Percentiles rank a stretch among this genome's conserved stretches.
Evolutionary conservation across 2,888 invertebrate genomes (phyloP).

Genomic region (Adelognathus sp.): DNA sequence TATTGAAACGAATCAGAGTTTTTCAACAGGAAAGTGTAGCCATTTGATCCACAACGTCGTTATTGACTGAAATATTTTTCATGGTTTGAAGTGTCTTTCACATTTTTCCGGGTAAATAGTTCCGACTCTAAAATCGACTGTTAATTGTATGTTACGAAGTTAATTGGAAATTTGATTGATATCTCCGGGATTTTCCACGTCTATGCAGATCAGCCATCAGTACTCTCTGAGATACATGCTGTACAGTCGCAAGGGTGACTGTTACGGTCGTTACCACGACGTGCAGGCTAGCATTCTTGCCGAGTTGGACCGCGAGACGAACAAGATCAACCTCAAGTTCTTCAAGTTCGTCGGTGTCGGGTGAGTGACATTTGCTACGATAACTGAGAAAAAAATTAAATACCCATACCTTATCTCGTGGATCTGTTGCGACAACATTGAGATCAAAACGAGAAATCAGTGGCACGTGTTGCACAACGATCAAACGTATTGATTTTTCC

Average conservation of each 20-base stretch:
- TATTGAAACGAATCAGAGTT: no score
- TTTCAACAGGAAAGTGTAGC: no score
- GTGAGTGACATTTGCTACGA: conserved; percentile 65
- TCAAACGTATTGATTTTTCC: not conserved
- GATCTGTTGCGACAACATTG: not conserved
- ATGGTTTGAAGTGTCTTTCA: no score
- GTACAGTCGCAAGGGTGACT: conserved; percentile 59
- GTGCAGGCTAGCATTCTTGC: conserved; percentile 51
- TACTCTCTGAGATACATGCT: conserved; percentile 64
- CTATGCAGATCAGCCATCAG: conserved; percentile 63
- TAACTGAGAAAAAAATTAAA: not conserved
- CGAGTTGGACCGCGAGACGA: conserved; percentile 49
- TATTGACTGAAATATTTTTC: no score
- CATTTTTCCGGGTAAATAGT: no score
- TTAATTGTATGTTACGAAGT: not conserved
- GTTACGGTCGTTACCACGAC: conserved; percentile 58
- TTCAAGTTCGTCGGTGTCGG: conserved; percentile 60
- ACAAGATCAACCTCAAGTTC: conserved; percentile 53
- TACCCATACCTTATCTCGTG: not conserved
- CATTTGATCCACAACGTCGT: no score
- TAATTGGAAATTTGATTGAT: not conserved
- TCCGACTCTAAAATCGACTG: no score
- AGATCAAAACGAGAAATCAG: no score
- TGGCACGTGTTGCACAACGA: not conserved
- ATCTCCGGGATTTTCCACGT: not conserved